Evolutionary conservation across 2,888 invertebrate species (phyloP), one percentile per base, ranked within the genome.

Genomic region (Coelopa pilipes): DNA sequence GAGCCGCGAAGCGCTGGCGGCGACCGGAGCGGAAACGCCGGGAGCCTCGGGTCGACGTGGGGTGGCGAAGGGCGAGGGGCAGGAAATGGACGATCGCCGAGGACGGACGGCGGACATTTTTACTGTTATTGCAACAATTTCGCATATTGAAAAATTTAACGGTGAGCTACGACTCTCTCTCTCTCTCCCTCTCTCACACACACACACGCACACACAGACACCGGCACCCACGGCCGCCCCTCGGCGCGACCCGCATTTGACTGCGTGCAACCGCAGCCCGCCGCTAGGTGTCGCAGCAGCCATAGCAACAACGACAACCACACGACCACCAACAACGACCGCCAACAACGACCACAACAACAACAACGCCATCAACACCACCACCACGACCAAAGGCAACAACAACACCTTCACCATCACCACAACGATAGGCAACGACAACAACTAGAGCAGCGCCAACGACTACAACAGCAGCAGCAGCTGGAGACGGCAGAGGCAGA

Each of bases 91-190:
- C 13, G 15, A 19, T 19, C 24, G 66, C 9, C 21, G 50, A n/a
- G 17, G 65, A 19, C 19, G 17, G 45, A n/a, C 34, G 34, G 13
- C 62, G 34, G 24, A 60, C 24, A 24, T 24, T 62, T 62, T 62
- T 47, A 66, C 65, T 49, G 65, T 66, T 49, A 49, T 49, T 66
- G 65, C 65, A 49, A 49, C 49, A 66, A 62, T 62, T 34, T 62
- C 45, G n/a, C n/a, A 62, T 62, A 62, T 62, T 62, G 34, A 62
- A 62, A 62, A 34, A 62, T 45, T 62, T 11, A 21, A 21, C 21
- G 19, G 19, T 59, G 21, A 59, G 57, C 11, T 59, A 17, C 10
- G 21, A 21, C 13, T n/a, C n/a, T n/a, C n/a, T n/a, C n/a, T n/a
- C n/a, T n/a, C n/a, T n/a, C n/a, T n/a, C n/a, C n/a, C n/a, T n/a